Conservation (phyloP, 2,797 vertebrate species). For the Bovichtus diacanthus region DNA sequence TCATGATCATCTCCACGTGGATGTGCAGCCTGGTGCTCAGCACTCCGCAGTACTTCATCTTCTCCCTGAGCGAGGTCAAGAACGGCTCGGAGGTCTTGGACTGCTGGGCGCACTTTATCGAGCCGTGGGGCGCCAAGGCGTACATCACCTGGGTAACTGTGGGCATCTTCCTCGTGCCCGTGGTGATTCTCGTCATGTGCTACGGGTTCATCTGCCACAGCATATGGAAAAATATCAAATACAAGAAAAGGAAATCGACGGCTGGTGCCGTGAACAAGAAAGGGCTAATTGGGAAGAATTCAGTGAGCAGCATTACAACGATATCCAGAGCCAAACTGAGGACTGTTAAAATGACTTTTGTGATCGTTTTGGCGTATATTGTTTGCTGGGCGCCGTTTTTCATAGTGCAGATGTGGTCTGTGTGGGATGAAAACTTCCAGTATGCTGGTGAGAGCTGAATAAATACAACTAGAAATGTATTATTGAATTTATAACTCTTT, state of each 20-base stretch:
- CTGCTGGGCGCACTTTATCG: slow-evolving; percentile 95
- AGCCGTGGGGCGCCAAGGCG: slow-evolving; percentile 90
- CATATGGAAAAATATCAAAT: slow-evolving; percentile 92
- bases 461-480: neutral
- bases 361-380: slow-evolving; percentile 94
- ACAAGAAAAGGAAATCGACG: slow-evolving; percentile 83
- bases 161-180: slow-evolving; percentile 92
- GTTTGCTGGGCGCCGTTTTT: slow-evolving; percentile 97
- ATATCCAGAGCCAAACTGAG: slow-evolving; percentile 96
- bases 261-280: slow-evolving; percentile 63
- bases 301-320: slow-evolving; percentile 91
- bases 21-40: slow-evolving; percentile 92
- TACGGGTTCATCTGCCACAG: slow-evolving; percentile 95
- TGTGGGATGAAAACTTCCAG: slow-evolving; percentile 90
- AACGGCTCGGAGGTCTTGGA: slow-evolving; percentile 90
- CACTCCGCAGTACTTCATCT: slow-evolving; percentile 95
- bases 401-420: slow-evolving; percentile 96
- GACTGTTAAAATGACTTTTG: slow-evolving; percentile 98
- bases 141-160: slow-evolving; percentile 97
- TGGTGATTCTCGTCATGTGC: slow-evolving; percentile 89
- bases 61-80: slow-evolving; percentile 93
- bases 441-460: slow-evolving; percentile 87
- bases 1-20: slow-evolving; percentile 95
- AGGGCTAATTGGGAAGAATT: slow-evolving; percentile 86
- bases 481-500: neutral